Evolutionary conservation across 2,113 vertebrate genomes (phyloP).

Genomic region (Elaphurus davidianus): DNA sequence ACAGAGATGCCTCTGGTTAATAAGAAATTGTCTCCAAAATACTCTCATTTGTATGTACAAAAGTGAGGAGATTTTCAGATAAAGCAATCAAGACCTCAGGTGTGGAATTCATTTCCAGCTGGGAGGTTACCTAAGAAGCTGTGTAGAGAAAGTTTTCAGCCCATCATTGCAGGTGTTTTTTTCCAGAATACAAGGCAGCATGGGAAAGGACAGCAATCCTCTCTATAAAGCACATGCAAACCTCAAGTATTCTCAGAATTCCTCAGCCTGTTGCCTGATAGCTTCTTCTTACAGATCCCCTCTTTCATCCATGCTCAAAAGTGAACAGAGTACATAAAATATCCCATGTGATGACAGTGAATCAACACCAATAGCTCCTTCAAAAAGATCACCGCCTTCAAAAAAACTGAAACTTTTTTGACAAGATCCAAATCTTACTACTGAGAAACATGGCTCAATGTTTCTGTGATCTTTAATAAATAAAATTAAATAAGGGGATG

Average conservation of each 20-base stretch:
- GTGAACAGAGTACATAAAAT: background rate
- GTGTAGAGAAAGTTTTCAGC: background rate
- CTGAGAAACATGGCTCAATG: background rate
- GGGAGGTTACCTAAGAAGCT: background rate
- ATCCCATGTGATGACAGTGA: background rate
- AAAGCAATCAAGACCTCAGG: background rate
- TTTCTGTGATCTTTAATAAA: background rate
- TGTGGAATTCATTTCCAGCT: background rate
- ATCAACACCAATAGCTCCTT: background rate
- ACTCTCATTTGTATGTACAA: fast-evolving
- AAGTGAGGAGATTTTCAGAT: background rate
- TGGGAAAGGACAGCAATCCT: background rate
- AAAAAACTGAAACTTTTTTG: background rate
- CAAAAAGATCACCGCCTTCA: background rate
- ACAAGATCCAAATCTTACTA: background rate
- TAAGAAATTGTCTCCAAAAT: background rate
- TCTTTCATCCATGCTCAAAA: background rate
- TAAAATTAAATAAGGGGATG: background rate
- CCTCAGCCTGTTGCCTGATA: background rate
- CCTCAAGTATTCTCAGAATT: background rate
- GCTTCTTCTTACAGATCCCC: background rate
- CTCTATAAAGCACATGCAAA: background rate
- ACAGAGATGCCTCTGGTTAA: background rate
- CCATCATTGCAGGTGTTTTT: background rate
- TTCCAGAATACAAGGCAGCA: background rate